Evolutionary conservation across 2,113 vertebrate species (phyloP).

Genomic region (Ophiodon elongatus): DNA sequence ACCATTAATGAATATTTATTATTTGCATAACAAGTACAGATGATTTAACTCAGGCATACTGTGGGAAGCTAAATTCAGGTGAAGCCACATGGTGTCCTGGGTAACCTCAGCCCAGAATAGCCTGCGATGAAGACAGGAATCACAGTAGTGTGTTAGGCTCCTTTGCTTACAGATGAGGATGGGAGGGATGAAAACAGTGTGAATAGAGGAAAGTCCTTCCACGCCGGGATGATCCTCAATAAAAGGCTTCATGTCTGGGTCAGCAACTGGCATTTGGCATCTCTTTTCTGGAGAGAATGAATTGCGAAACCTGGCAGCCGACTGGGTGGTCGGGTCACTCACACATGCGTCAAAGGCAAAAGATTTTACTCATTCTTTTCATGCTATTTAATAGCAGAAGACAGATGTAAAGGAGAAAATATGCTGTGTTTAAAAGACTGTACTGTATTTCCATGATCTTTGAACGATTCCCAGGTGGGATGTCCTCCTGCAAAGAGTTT

Average conservation of each 20-base stretch:
- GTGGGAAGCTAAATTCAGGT: slow-evolving; percentile 79
- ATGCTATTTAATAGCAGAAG: slow-evolving; percentile 43
- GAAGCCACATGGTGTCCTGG: slow-evolving; percentile 74
- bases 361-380: slow-evolving; percentile 46
- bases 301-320: slow-evolving; percentile 13
- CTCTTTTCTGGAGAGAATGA: slow-evolving; percentile 36
- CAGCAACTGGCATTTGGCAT: slow-evolving; percentile 46
- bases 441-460: slow-evolving; percentile 60
- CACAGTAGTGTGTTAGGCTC: slow-evolving; percentile 62
- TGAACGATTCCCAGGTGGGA: slow-evolving; percentile 70
- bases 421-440: slow-evolving; percentile 48
- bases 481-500: slow-evolving; percentile 44
- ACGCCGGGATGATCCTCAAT: slow-evolving; percentile 46
- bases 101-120: slow-evolving; percentile 80
- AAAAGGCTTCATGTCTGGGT: slow-evolving; percentile 49
- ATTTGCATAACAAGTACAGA: slow-evolving; percentile 80
- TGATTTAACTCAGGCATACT: slow-evolving; percentile 80
- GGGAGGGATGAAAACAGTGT: slow-evolving; percentile 55
- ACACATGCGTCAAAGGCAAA: slow-evolving; percentile 15
- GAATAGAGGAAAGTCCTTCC: slow-evolving; percentile 52
- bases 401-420: slow-evolving; percentile 38
- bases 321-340: slow-evolving; percentile 61
- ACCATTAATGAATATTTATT: slow-evolving; percentile 85
- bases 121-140: slow-evolving; percentile 68
- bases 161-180: slow-evolving; percentile 68